Evolutionary conservation across 2,888 invertebrate genomes (phyloP), one percentile per base, ranked within the genome.

Genomic region (Cabera pusaria): DNA sequence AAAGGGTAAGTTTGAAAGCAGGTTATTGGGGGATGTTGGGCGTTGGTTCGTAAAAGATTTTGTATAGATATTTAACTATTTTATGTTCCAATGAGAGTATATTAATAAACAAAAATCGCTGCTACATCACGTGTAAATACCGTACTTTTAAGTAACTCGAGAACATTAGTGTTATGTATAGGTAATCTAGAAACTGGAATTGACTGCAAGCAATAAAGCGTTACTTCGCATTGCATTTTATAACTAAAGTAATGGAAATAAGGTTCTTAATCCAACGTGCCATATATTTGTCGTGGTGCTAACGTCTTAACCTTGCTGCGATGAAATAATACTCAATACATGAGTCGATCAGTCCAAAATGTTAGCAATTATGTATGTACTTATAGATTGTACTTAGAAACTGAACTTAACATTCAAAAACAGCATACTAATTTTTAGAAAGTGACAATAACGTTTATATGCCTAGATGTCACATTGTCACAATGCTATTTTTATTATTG

Each of bases 191-290:
- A 49, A 53, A 54, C 60, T 58, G 70, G 69, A 78, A 72, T 75
- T 76, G 74, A 77, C 64, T 67, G 64, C 64, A 64, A 73, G 73
- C 71, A 75, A 73, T 73, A 72, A 63, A 60, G 58, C 59, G 58
- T 19, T 31, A 58, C 29, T 49, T 49, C 56, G 66, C 59, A 52
- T 64, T 65, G 65, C 74, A 66, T 71, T 69, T 66, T 53, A 39
- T 51, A 63, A 49, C 47, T 53, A 55, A 47, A 35, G 29, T 47
- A 27, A 49, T 53, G 48, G 39, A 29, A 49, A 39, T 62, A 59
- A 56, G 55, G 54, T 60, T 59, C 55, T 19, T 57, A 66, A 72
- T 73, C 67, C 59, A 65, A 73, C 55, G 79, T 79, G 79, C 79
- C 79, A 79, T 79, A 71, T 47, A 52, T n/a, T 51, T 59, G 60